phyloP scores from a whole-genome alignment of 2,797 vertebrate species.

The Chromobotia macracanthus region DNA sequence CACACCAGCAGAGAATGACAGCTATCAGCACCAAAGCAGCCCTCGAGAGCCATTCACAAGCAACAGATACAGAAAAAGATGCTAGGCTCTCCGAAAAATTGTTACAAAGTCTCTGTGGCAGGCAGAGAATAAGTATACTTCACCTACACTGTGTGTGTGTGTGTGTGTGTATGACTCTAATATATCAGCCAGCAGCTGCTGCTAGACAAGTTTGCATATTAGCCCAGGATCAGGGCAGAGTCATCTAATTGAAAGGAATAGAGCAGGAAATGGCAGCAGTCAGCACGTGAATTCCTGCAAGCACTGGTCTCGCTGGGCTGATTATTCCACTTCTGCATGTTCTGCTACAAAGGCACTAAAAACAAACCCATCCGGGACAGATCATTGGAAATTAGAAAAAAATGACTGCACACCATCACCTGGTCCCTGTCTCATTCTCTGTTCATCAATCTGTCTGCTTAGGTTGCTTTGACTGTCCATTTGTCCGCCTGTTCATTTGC shows the following conservation, averaged over 20 bases:
- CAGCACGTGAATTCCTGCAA: conserved; percentile 66
- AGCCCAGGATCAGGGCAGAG: conserved; percentile 69
- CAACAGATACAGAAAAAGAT: conserved; percentile 40
- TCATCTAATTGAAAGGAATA: conserved; percentile 81
- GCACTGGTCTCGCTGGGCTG: conserved; percentile 16
- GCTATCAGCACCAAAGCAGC: conserved; percentile 49
- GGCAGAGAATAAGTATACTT: conserved; percentile 36
- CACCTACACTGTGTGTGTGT: conserved; percentile 3
- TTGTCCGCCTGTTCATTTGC: conserved; percentile 1
- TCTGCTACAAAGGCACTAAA: conserved; percentile 17
- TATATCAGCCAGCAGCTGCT: conserved; percentile 24
- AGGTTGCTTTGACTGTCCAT: conserved; percentile 29
- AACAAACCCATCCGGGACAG: conserved; percentile 20
- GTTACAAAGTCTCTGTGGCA: conserved; percentile 28
- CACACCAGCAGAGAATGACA: conserved; percentile 40
- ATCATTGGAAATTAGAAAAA: conserved; percentile 30
- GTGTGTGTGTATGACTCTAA: conserved; percentile 36
- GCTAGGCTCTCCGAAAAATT: conserved; percentile 27
- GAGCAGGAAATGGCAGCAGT: conserved; percentile 72
- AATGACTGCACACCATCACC: conserved; percentile 14
- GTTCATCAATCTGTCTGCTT: conserved; percentile 44
- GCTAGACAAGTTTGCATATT: conserved; percentile 63
- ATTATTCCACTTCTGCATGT: conserved; percentile 27
- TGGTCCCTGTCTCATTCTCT: conserved; percentile 32
- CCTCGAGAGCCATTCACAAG: conserved; percentile 37